Conservation (phyloP, 2,797 vertebrate genomes). For the Poeciliopsis turneri region DNA sequence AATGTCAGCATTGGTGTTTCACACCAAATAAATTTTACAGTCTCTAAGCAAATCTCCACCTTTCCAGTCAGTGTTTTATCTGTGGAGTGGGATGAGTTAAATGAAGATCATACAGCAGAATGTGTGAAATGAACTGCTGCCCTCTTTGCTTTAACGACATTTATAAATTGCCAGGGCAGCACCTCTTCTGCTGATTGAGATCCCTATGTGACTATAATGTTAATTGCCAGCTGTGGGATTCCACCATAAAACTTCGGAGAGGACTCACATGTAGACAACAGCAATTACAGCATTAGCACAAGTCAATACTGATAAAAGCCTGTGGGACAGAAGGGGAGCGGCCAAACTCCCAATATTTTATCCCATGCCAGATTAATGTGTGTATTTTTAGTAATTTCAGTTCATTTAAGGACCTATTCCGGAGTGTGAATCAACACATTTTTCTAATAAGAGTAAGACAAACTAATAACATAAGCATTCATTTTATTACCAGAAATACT, state of each 20-base stretch:
- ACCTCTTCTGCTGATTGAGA: constrained; percentile 64
- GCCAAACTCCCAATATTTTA: constrained; percentile 16
- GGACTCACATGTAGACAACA: constrained; percentile 63
- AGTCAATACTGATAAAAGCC: constrained; percentile 73
- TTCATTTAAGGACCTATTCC: neutral
- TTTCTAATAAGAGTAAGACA: neutral
- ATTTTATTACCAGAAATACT: neutral
- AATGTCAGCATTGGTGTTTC: constrained; percentile 33
- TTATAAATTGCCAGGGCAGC: constrained; percentile 70
- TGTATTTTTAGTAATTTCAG: neutral
- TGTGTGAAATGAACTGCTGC: constrained; percentile 47
- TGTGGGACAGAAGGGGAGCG: constrained; percentile 41
- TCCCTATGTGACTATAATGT: constrained; percentile 71
- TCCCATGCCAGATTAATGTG: neutral
- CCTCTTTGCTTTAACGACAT: constrained; percentile 54
- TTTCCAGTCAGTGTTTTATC: constrained; percentile 12
- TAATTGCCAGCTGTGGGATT: constrained; percentile 76
- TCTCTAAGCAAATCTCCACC: constrained; percentile 2
- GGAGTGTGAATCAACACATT: neutral
- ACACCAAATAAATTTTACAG: constrained; percentile 21
- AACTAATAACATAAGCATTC: neutral
- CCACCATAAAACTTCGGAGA: constrained; percentile 78
- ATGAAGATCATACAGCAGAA: constrained; percentile 26
- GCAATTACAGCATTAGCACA: constrained; percentile 80
- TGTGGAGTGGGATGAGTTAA: constrained; percentile 7